Evolutionary conservation across 2,797 vertebrate genomes (phyloP).

Genomic region (Cynodonichthys magdalenae): DNA sequence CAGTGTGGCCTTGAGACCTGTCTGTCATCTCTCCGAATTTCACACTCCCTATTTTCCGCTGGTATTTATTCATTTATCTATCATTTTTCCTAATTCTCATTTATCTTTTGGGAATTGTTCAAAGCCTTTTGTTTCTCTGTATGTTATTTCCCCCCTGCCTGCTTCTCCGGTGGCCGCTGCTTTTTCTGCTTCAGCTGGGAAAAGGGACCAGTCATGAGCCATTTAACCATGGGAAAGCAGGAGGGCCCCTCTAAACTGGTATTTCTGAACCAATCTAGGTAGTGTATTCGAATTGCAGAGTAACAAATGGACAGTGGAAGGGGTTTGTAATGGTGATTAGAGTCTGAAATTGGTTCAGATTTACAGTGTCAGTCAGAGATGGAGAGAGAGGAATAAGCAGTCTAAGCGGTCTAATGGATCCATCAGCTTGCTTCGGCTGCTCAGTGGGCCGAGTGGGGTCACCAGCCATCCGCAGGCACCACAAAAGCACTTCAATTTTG

Average conservation of each 20-base stretch:
- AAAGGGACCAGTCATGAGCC: slow-evolving; percentile 86
- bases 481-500: slow-evolving; percentile 99
- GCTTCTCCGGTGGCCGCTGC: slow-evolving; percentile 45
- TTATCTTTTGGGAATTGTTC: slow-evolving; percentile 80
- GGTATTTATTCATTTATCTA: slow-evolving; percentile 79
- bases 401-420: slow-evolving; percentile 99
- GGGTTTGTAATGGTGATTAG: slow-evolving; percentile 99
- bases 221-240: slow-evolving; percentile 86
- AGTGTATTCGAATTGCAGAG: slow-evolving; percentile 91
- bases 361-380: slow-evolving; percentile 99
- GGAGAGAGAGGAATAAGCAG: slow-evolving; percentile 92
- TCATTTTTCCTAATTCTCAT: slow-evolving; percentile 78
- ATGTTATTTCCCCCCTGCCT: slow-evolving; percentile 34
- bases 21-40: slow-evolving; percentile 79
- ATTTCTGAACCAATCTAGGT: slow-evolving; percentile 89
- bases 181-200: slow-evolving; percentile 70
- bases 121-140: slow-evolving; percentile 75
- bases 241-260: slow-evolving; percentile 85
- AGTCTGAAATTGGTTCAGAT: slow-evolving; percentile 99
- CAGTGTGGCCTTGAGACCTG: slow-evolving; percentile 81
- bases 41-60: slow-evolving; percentile 66
- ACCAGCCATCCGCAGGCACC: slow-evolving; percentile 99
- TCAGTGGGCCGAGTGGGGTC: slow-evolving; percentile 99
- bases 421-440: slow-evolving; percentile 98
- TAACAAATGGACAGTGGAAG: slow-evolving; percentile 98